Evolutionary conservation across 2,888 invertebrate genomes (phyloP).

Genomic region (Amphipoea oculea): DNA sequence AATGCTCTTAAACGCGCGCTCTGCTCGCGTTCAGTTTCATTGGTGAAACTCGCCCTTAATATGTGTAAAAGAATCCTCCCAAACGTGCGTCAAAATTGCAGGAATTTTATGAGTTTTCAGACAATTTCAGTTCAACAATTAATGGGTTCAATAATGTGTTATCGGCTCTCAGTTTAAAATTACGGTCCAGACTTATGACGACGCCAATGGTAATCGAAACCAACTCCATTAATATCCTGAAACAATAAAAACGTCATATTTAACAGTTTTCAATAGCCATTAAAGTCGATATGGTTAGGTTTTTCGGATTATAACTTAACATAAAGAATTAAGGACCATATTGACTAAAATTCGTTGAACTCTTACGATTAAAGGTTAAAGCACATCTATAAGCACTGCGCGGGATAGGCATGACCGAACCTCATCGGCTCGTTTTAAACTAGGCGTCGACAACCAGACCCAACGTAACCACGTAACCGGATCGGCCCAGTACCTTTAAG

Average conservation of each 20-base stretch:
- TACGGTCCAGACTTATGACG: conserved; percentile 55
- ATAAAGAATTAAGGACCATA: conserved; percentile 13
- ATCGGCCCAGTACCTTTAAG: background rate
- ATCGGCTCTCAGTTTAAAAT: conserved; percentile 45
- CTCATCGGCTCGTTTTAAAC: background rate
- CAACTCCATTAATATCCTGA: conserved; percentile 53
- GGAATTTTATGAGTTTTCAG: conserved; percentile 9
- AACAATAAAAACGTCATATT: conserved; percentile 57
- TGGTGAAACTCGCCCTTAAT: background rate
- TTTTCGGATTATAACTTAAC: conserved; percentile 22
- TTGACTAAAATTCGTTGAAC: conserved; percentile 35
- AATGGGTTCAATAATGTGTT: conserved; percentile 53
- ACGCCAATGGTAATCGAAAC: conserved; percentile 55
- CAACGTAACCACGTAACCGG: background rate
- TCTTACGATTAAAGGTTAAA: background rate
- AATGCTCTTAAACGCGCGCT: background rate
- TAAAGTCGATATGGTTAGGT: conserved; percentile 68
- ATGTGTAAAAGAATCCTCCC: background rate
- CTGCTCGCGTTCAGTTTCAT: background rate
- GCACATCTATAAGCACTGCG: background rate
- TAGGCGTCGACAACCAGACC: no score
- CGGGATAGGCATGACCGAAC: background rate
- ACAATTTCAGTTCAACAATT: conserved; percentile 27
- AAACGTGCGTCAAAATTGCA: background rate
- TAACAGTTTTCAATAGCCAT: conserved; percentile 51